A percentile compares a stretch with the other conserved stretches of the same genome.
Evolutionary conservation across 2,113 vertebrate genomes (phyloP).

Genomic region (Rhabdomys dilectus): DNA sequence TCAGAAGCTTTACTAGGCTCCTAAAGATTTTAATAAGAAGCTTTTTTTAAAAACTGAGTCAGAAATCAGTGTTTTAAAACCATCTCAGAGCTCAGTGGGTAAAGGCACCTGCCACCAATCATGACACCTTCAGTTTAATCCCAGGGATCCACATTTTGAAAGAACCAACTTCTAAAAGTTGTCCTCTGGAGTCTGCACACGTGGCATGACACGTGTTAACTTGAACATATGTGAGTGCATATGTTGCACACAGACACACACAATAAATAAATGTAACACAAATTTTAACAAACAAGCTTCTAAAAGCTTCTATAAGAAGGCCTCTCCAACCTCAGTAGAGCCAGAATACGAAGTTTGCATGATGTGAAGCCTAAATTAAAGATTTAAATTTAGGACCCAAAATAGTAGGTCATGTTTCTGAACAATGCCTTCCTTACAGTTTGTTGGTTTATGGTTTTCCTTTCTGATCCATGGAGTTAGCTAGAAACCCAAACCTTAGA

Average conservation of each 20-base stretch:
- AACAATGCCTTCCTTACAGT: not conserved
- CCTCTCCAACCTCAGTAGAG: not conserved
- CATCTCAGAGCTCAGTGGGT: too few relatives aligned
- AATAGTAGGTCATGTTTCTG: not conserved
- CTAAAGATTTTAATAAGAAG: not conserved
- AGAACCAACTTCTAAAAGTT: not conserved
- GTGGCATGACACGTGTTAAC: too few relatives aligned
- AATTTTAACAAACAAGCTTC: not conserved
- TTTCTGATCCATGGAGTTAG: not conserved
- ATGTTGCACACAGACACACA: too few relatives aligned
- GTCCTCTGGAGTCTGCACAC: not conserved
- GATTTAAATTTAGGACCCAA: not conserved
- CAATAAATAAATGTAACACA: not conserved
- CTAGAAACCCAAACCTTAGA: not conserved
- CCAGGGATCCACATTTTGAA: not conserved
- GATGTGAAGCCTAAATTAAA: not conserved
- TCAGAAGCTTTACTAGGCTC: not conserved
- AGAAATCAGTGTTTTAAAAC: constrained; percentile 37
- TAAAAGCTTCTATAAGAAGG: not conserved
- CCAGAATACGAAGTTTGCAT: not conserved
- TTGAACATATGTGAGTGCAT: not conserved
- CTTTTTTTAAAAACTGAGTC: not conserved
- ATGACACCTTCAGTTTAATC: not conserved
- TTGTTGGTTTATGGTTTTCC: not conserved
- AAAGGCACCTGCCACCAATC: not conserved